These are phyloP conservation scores for Bovichtus variegatus DNA, from an alignment of 2,797 vertebrate species.

Conservation along the genomic window DNA sequence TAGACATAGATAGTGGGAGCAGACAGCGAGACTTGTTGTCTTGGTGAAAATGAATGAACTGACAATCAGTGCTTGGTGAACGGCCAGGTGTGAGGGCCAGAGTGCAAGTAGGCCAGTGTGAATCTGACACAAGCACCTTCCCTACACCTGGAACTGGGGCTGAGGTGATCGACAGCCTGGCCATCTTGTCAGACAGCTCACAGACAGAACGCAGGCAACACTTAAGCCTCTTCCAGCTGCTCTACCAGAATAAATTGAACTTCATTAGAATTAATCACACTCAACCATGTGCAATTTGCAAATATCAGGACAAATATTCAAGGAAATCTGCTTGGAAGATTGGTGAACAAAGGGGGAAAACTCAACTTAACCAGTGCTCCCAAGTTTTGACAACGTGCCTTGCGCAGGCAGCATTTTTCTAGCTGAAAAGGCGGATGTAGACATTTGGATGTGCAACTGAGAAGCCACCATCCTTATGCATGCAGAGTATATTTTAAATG, in stretches of 20 bases:
- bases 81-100: constrained; percentile 84
- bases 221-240: constrained; percentile 85
- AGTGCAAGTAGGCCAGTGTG: constrained; percentile 81
- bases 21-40: constrained; percentile 63
- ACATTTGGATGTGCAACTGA: constrained; percentile 31
- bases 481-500: constrained; percentile 5
- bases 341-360: constrained; percentile 56
- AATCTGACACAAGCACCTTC: constrained; percentile 80
- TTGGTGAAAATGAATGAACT: constrained; percentile 73
- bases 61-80: constrained; percentile 78
- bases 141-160: constrained; percentile 83
- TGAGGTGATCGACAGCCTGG: constrained; percentile 78
- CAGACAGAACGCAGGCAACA: constrained; percentile 70
- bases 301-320: constrained; percentile 78
- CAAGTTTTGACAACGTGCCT: constrained; percentile 25
- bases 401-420: constrained; percentile 24
- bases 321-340: constrained; percentile 63
- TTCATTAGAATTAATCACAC: constrained; percentile 88
- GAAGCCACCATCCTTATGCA: constrained; percentile 21
- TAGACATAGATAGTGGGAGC: constrained; percentile 61
- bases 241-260: constrained; percentile 86
- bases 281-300: constrained; percentile 82
- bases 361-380: constrained; percentile 11
- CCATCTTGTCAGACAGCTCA: constrained; percentile 78
- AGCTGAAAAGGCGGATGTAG: constrained; percentile 42